Base-by-base conservation (phyloP, 2,888 invertebrate genomes). In the Dioctria rufipes region DNA sequence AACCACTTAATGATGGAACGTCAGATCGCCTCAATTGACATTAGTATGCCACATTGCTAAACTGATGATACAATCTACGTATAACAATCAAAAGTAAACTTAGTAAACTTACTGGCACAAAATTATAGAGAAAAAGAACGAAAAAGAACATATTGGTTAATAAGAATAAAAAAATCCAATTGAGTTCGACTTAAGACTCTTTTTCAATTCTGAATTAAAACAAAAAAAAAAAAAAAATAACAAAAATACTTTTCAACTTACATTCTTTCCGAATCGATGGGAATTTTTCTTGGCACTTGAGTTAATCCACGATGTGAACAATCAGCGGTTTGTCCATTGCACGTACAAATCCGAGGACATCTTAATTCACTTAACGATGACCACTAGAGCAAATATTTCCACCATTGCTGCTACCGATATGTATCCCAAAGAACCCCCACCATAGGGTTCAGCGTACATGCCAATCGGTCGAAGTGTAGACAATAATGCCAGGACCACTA, bases 341-440 rank as follows among this genome's bases (percentile, higher is more conserved):
- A 96, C 83, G 93, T 91, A 89, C 96, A 96, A 71, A 94, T 93
- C 91, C 94, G 93, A 2, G 96, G 96, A 86, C 96, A 96, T 84
- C 91, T 87, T 25, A 88, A 86, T 82, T 89, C 88, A 60, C 85
- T 87, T 78, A 87, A 86, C 25, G 2, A 25, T 81, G 87, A 86
- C n/a, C n/a, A 77, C 87, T 86, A 4, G 54, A 54, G 42, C 81
- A 79, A 61, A 81, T 80, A 58, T 37, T 54, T 2, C 77, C 61
- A 46, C 37, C 49, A 63, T 46, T 39, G 46, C 61, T 40, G 40
- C 75, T 42, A 6, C 43, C 66, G 5, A 77, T 61, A 42, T 63
- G 61, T 39, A 61, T 65, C 78, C 78, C 43, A 84, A 87, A 11
- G 65, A 71, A 67, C 60, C 78, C 8, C 78, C 78, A 80, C 86